Conservation (phyloP, 1,140 invertebrate species). For the Brachionus sp. region DNA sequence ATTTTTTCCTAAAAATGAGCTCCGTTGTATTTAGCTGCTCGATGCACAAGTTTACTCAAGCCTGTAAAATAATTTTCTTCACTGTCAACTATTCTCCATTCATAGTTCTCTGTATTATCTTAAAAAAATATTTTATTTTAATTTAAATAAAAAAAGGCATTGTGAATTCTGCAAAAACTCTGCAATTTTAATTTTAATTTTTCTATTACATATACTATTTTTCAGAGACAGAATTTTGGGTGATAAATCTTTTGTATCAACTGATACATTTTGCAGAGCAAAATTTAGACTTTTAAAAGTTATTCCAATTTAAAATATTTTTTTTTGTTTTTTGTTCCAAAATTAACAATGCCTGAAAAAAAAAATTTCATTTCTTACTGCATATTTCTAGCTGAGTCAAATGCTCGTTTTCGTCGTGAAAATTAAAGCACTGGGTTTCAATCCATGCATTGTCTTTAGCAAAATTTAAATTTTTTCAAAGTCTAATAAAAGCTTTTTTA, state of each 20-base stretch:
- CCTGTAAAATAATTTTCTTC: background rate
- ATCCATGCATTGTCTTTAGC: slow-evolving; percentile 23
- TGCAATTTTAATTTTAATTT: too few relatives aligned
- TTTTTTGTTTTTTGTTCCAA: too few relatives aligned
- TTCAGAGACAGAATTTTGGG: too few relatives aligned
- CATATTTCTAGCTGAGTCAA: background rate
- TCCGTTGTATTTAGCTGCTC: background rate
- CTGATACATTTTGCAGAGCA: too few relatives aligned
- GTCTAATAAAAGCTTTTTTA: background rate
- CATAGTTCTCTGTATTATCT: background rate
- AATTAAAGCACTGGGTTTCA: slow-evolving; percentile 14
- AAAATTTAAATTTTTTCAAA: background rate
- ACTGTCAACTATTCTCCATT: background rate
- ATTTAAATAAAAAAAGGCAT: too few relatives aligned
- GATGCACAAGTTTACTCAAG: background rate
- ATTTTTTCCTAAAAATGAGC: slow-evolving; percentile 18
- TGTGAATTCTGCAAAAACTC: too few relatives aligned
- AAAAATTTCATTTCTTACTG: background rate
- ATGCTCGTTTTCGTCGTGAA: background rate
- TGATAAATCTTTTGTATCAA: too few relatives aligned
- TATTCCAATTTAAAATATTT: too few relatives aligned
- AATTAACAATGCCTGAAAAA: background rate
- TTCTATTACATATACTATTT: too few relatives aligned
- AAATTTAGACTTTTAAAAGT: too few relatives aligned
- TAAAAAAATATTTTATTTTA: background rate